Evolutionary conservation across 2,113 vertebrate genomes (phyloP), one percentile per base, ranked within the genome.

Genomic region (Desmodus rotundus): DNA sequence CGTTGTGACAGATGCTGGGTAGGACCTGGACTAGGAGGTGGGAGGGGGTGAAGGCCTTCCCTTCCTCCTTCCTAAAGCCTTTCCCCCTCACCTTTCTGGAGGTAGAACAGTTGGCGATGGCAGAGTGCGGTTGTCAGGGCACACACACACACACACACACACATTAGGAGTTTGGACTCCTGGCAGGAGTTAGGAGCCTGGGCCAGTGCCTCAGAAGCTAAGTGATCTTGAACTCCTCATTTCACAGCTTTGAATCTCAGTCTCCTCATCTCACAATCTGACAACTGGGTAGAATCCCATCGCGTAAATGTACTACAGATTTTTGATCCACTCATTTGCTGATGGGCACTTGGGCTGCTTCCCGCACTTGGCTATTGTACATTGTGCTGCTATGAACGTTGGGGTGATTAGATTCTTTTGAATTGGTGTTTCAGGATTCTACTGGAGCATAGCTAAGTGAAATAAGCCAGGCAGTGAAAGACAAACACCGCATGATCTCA

Each of bases 171-270:
- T 74, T 65, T 4, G 82, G 41, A 58, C 24, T 77, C 63, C 56
- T 91, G 56, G 52, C n/a, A 0, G 8, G 33, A 85, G 43, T 19
- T 91, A 13, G 17, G 7, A 13, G 24, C 20, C 70, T 72, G 76
- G 61, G 19, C 45, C 45, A 9, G n/a, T 50, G 67, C 45, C 70
- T 95, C 15, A 11, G 45, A 52, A 58, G 20, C 61, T 68, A 12
- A 31, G 16, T 33, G 38, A 67, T 28, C 36, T 7, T 33, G 22
- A 87, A 43, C 31, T 89, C 33, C 43, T 81, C 41, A 31, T 63
- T 76, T 92, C 54, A 78, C 38, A 61, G 68, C 74, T 89, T 77
- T 87, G 85, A 95, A 43, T 68, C 45, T 90, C 82, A 76, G 52
- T 83, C 22, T 41, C 84, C 65, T 73, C 36, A 14, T 91, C 72